phyloP scores from a whole-genome alignment of 2,888 invertebrate species.

The Diarsia mendica region DNA sequence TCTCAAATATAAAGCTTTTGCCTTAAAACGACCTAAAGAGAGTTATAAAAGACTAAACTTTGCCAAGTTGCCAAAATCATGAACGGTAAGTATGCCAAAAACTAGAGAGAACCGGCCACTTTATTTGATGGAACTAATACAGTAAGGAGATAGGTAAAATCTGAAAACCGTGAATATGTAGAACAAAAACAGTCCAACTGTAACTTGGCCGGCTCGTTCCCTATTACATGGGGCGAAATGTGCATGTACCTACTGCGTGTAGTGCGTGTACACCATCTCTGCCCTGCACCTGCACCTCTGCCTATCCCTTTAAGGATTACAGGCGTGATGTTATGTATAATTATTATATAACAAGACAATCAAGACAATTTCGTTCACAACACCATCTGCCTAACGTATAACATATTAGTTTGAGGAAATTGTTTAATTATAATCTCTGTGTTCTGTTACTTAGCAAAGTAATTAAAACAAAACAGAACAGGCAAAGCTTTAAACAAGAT shows the following conservation, averaged over 20 bases:
- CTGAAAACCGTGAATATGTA: no score
- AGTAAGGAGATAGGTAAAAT: neutral
- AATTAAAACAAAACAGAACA: slow-evolving; percentile 30
- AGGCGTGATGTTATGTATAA: no score
- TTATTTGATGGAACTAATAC: neutral
- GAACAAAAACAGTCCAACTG: no score
- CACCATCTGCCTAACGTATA: slow-evolving; percentile 10
- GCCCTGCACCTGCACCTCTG: no score
- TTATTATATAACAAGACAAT: slow-evolving; percentile 13
- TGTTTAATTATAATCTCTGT: slow-evolving; percentile 29
- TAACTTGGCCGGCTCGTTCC: no score
- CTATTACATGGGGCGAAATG: no score
- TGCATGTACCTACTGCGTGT: no score
- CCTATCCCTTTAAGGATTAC: no score
- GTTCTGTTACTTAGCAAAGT: slow-evolving; percentile 36
- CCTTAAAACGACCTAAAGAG: slow-evolving; percentile 5
- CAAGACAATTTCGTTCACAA: neutral
- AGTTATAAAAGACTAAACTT: slow-evolving; percentile 26
- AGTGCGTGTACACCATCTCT: no score
- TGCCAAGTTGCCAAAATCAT: slow-evolving; percentile 17
- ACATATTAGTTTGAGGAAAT: slow-evolving; percentile 28
- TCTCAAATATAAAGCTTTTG: slow-evolving; percentile 20
- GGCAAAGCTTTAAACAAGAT: slow-evolving; percentile 2
- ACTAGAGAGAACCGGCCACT: neutral
- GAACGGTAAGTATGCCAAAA: slow-evolving; percentile 18